A percentile compares a stretch with the other conserved stretches of the same genome.
Evolutionary conservation across 2,113 vertebrate species (phyloP).

Genomic region (Clinocottus analis): DNA sequence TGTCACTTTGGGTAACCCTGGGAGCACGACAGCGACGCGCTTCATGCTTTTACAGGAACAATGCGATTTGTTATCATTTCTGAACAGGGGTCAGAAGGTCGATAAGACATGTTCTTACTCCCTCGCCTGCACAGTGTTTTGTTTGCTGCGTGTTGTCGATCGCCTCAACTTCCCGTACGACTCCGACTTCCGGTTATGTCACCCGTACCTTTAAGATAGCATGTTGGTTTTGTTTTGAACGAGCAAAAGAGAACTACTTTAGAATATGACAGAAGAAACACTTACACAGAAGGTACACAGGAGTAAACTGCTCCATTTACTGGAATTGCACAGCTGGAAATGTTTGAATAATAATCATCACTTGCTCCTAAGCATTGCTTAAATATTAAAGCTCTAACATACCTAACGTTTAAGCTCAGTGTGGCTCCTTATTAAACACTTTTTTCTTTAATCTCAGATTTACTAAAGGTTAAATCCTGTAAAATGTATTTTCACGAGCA

Average conservation of each 20-base stretch:
- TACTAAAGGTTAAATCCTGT: not conserved
- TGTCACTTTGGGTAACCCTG: constrained; percentile 66
- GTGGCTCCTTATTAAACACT: no score
- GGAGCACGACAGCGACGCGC: constrained; percentile 42
- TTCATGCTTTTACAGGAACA: constrained; percentile 53
- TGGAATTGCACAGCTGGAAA: not conserved
- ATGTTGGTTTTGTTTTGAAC: not conserved
- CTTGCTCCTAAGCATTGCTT: not conserved
- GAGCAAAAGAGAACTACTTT: not conserved
- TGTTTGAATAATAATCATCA: not conserved
- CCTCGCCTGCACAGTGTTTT: not conserved
- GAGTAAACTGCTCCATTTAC: not conserved
- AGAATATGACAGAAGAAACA: not conserved
- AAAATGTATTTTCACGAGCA: constrained; percentile 6
- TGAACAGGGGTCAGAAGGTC: constrained; percentile 44
- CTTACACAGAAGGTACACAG: not conserved
- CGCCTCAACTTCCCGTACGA: not conserved
- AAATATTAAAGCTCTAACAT: not conserved
- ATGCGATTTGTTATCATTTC: constrained; percentile 47
- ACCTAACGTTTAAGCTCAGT: not conserved
- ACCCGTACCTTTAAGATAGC: not conserved
- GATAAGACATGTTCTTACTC: constrained; percentile 40
- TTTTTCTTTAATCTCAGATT: not conserved
- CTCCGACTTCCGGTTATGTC: constrained; percentile 7
- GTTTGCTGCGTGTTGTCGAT: not conserved